phyloP scores from a whole-genome alignment of 2,797 vertebrate genomes.

The Myiothlypis chrysogaster region DNA sequence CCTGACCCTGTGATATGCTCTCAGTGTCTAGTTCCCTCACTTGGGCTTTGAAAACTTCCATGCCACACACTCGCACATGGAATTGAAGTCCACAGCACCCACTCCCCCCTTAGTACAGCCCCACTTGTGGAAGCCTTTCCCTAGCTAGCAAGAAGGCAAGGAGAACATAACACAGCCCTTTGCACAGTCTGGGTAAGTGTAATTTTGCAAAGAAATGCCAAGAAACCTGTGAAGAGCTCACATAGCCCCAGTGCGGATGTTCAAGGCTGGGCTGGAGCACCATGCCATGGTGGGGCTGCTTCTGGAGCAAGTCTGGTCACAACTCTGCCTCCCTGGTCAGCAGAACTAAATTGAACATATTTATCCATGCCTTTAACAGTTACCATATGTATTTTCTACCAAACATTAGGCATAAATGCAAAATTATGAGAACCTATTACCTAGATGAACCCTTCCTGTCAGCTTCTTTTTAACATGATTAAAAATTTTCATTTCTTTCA shows the following conservation, averaged over 20 bases:
- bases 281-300: fast-evolving
- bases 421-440: not conserved
- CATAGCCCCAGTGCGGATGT: fast-evolving
- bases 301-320: not conserved
- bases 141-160: not conserved
- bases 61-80: fast-evolving
- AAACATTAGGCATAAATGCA: not conserved
- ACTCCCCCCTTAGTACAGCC: not conserved
- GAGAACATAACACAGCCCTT: not conserved
- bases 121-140: not conserved
- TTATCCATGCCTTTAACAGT: not conserved
- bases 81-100: not conserved
- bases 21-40: not conserved
- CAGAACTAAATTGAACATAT: not conserved
- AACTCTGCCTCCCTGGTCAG: not conserved
- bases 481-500: not conserved
- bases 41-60: not conserved
- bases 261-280: not conserved
- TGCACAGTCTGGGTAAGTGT: not conserved
- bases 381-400: not conserved
- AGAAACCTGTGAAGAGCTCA: not conserved
- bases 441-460: not conserved
- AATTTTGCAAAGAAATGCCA: not conserved
- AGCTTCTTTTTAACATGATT: not conserved
- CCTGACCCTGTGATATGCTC: not conserved